Evolutionary conservation across 2,888 invertebrate species (phyloP), one percentile per base, ranked within the genome.

Genomic region (Hydriomena furcata): DNA sequence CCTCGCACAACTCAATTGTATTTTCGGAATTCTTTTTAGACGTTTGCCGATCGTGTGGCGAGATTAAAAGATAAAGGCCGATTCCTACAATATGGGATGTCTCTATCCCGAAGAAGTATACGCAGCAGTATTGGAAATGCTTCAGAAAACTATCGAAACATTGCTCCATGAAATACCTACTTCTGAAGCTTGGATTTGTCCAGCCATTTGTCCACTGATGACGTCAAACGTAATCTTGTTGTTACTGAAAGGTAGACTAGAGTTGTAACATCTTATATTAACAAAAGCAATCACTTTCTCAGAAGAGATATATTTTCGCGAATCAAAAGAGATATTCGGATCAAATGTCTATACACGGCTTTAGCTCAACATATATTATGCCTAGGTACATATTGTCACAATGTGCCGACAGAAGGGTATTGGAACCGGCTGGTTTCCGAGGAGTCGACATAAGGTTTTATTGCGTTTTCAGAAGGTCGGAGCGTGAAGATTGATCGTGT

Each of bases 1-100:
- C 32, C 31, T 55, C 61, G 58, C 60, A 65, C 67, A 63, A 66
- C 61, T 66, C 67, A 66, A 69, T 70, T 66, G 68, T 66, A 60
- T 63, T 65, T 59, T 53, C 31, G 55, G 47, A 45, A 47, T 40
- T 41, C 40, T 47, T 47, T 47, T 34, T 40, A 47, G 38, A 47
- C 20, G 46, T 32, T 40, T 47, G 31, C 38, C 20, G 38, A 37
- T 45, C 37, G 24, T 23, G 21, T 25, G 31, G 25, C 36, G 31
- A 21, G 30, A 44, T 42, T 27, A 45, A 32, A 13, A 17, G 20
- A 32, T 47, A 35, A 46, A 34, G 27, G 21, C 10, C 41, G 35
- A 35, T 31, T 25, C 41, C 41, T 5, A 38, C 38, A 45, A 28
- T 37, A 17, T 10, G 30, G 13, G 25, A 6, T 38, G 25, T 3